Evolutionary conservation across 2,797 vertebrate species (phyloP), one percentile per base, ranked within the genome.

Genomic region (Gobio occitaniae): DNA sequence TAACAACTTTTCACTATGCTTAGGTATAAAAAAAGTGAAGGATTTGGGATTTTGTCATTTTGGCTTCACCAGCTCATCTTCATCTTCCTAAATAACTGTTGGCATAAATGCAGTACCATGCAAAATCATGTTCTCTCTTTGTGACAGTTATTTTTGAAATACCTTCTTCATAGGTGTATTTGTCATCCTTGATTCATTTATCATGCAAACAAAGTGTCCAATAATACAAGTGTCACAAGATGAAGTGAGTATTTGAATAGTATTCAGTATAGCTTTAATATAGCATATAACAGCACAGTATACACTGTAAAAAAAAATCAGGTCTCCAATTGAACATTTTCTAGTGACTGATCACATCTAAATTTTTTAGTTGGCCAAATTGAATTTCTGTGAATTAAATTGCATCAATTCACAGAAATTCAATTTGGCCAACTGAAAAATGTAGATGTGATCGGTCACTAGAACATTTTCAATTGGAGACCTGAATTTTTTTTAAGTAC

Each of bases 1-100:
- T 99, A 90, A 78, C 10, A 69, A 32, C 25, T 6, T 71, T 19
- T 38, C 29, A 32, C 0, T 38, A 21, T 56, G 32, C 21, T 7
- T 50, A 72, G 44, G 15, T 48, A 3, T 29, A n/a, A 21, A 19
- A 25, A 38, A 19, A 76, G 21, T 41, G 13, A 69, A 38, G 13
- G 16, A 48, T 65, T 47, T 12, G 36, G 38, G 15, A 59, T 19
- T 29, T 29, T 71, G n/a, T 75, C 0, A 36, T 21, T 54, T 54
- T 21, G 36, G 72, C 29, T 75, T 75, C 21, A n/a, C 38, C 6
- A 41, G 38, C 19, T 69, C n/a, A 7, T 50, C n/a, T 29, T 72
- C 15, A 16, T 72, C n/a, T 72, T 50, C n/a, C 7, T 48, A 15
- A 72, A 48, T 17, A 52, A 12, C 71, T 75, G 17, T 12, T 59